Evolutionary conservation across 2,888 invertebrate genomes (phyloP), one percentile per base, ranked within the genome.

Genomic region (Amitus sp.): DNA sequence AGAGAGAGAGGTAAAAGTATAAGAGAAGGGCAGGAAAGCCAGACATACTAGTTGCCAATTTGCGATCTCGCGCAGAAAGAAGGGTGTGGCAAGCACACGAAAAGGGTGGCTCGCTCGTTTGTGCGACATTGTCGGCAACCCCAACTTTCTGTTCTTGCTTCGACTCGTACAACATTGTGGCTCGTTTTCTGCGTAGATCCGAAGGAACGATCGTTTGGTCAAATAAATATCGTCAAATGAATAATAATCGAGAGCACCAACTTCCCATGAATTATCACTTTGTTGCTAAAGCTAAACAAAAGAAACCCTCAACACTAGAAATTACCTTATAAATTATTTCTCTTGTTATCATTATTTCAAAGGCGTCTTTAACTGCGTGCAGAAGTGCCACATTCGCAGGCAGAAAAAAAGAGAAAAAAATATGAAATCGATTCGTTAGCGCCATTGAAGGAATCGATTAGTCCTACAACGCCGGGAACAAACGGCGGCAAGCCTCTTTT

Each of bases 81-180:
- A 75, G 76, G 76, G 76, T 76, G 77, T 77, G 78, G 76, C 75
- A 66, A 69, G 49, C 68, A 66, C 70, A 73, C 72, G 71, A 73
- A 72, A 70, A 69, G 74, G 73, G 75, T 71, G 70, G 71, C 69
- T 67, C 67, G 73, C 73, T 76, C 76, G 76, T 77, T 77, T 77
- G 74, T 64, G 72, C 73, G 75, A 75, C 75, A 76, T 76, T 77
- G 77, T 78, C 75, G 75, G 47, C 73, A 70, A 70, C 74, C 73
- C 72, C 68, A 65, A 57, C 59, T 34, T 53, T 17, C 23, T 13
- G 43, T 27, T 43, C 27, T 43, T 43, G 40, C 18, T 40, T 27
- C 23, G 23, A 23, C 23, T 23, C 10, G 12, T 23, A 13, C 13
- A 23, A 43, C 27, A 27, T 13, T 23, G 23, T 43, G 12, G 13